Base-by-base conservation (phyloP, 2,888 invertebrate genomes). In the Scaptomyza tumidula region DNA sequence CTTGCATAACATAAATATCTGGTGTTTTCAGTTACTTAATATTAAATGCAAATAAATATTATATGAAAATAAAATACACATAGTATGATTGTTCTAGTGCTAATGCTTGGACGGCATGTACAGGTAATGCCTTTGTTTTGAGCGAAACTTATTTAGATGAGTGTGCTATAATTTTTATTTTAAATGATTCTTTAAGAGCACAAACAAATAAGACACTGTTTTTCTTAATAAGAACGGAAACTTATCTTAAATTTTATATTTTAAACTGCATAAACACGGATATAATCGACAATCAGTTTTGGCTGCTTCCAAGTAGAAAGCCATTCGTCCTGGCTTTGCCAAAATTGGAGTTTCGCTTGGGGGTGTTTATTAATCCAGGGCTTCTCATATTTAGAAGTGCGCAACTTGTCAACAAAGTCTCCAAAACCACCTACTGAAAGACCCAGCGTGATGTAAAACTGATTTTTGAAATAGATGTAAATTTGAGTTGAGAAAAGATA, bases 361-460 rank as follows among this genome's bases (percentile, higher is more conserved):
- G 94, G 94, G 33, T 94, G 94, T 3, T 90, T 90, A 90, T 97
- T 96, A 29, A 69, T 91, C 97, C 97, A 97, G 0, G 97, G 97
- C 89, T 97, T 97, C 14, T 64, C 45, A 19, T 65, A 64, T 13
- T n/a, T 48, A 1, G 66, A 55, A 4, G 66, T 78, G 1, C 70
- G 37, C 50, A 81, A 59, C 11, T 61, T 46, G 19, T 97, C 96
- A 0, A 94, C 93, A 90, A 96, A 97, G 84, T 95, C 94, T 45
- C 94, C 93, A 4, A 94, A 91, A 0, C 97, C 97, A 0, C 97
- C 97, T 35, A 95, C 96, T 44, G 96, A 95, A 0, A 97, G 92
- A 0, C 96, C 97, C 54, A 97, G 83, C 0, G 95, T 93, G 27
- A 97, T 90, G 91, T 95, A 95, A 93, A 96, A 97, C 96, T 97